A percentile compares a stretch with the other conserved stretches of the same genome.
phyloP scores from a whole-genome alignment of 53 echinoderm and acorn worm genomes.

The Echinometra lucunter region DNA sequence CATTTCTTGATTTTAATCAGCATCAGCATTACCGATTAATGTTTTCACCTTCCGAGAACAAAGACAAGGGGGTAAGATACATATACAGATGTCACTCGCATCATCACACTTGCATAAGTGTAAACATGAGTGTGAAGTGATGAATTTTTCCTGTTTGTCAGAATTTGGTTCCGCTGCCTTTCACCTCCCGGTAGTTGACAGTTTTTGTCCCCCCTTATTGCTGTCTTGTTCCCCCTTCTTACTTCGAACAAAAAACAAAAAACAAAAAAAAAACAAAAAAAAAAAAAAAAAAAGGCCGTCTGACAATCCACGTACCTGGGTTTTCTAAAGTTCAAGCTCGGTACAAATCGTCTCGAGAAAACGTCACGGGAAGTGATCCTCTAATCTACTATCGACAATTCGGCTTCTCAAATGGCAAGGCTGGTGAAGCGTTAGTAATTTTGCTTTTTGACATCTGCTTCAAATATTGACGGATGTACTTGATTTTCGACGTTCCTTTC shows the following conservation, averaged over 20 bases:
- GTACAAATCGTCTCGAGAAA: slow-evolving; percentile 6
- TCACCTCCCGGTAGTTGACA: background rate
- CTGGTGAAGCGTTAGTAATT: slow-evolving; percentile 27
- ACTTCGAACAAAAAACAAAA: background rate
- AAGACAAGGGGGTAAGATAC: background rate
- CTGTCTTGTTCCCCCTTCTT: background rate
- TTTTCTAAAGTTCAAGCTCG: background rate
- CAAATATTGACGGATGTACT: slow-evolving; percentile 35
- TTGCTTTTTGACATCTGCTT: slow-evolving; percentile 30
- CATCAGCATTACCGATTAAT: background rate
- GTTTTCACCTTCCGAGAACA: background rate
- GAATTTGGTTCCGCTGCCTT: background rate
- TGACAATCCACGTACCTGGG: background rate
- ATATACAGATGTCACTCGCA: background rate
- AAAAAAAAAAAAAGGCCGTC: background rate
- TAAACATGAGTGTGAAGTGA: background rate
- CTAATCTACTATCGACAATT: slow-evolving; percentile 38
- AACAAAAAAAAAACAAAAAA: no score
- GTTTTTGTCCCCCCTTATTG: background rate
- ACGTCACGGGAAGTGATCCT: slow-evolving; percentile 4
- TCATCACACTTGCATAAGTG: background rate
- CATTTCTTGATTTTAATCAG: no score
- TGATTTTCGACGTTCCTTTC: slow-evolving; percentile 15
- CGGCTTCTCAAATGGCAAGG: background rate
- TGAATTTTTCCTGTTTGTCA: slow-evolving; percentile 23